Evolutionary conservation across 2,888 invertebrate species (phyloP), one percentile per base, ranked within the genome.

Genomic region (Hemicrepidius hirtus): DNA sequence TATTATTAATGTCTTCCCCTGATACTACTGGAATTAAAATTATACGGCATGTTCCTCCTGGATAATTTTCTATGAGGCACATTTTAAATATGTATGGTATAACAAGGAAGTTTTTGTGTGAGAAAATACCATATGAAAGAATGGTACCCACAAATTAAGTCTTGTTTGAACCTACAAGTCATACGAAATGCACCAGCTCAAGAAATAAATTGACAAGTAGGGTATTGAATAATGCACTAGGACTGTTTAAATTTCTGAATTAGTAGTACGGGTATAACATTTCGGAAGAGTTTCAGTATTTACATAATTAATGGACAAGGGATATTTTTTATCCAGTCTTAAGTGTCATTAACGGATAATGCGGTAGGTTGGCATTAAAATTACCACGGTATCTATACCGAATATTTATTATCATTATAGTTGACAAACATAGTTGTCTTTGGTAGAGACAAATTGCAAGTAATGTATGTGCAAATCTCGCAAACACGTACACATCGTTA

Each of bases 101-200:
- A 24, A 24, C 2, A 24, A 2, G 24, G 5, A 5, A 24, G 24
- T 24, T 53, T 53, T 28, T 53, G 13, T 9, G 35, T 60, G 60
- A 40, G 40, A 60, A 60, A 40, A n/a, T 10, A n/a, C 13, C 60
- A 60, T 10, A 16, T 37, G 40, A 20, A 28, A 6, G 20, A 24
- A 20, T 40, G 20, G 16, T 18, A 60, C 21, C 40, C 20, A 40
- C 40, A 60, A 60, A 60, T 60, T 60, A 60, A 41, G 10, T 24
- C 24, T 10, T 60, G 13, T 37, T 55, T 28, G 32, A 55, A 55
- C 55, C n/a, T 35, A 49, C 49, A 6, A 50, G 13, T 50, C 24
- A 21, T 50, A 20, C 20, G 24, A 16, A 50, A n/a, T 50, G 24
- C 50, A 50, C 21, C 50, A 18, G 18, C 44, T 28, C 5, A 50